These are phyloP conservation scores for Ranitomeya variabilis DNA, from an alignment of 2,113 vertebrate genomes.

Conservation along the genomic window DNA sequence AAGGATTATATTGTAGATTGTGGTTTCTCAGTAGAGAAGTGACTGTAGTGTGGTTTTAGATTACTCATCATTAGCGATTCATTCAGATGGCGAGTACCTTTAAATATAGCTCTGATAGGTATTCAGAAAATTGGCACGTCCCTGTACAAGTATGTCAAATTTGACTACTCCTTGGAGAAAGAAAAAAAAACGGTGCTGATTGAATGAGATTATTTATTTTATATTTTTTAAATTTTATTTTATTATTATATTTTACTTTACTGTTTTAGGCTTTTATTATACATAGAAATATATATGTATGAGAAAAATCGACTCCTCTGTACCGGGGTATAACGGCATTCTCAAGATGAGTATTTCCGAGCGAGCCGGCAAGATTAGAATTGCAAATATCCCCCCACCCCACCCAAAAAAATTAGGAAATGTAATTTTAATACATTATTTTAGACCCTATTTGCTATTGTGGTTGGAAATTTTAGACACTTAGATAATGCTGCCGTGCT, in stretches of 20 bases:
- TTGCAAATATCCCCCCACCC: neutral
- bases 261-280: conserved; percentile 78
- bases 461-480: neutral
- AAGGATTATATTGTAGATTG: conserved; percentile 86
- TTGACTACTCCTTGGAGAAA: conserved; percentile 78
- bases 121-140: conserved; percentile 82
- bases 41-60: conserved; percentile 87
- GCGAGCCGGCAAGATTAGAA: neutral
- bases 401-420: neutral
- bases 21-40: conserved; percentile 91
- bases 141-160: conserved; percentile 71
- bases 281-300: conserved; percentile 76
- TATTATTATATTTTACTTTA: conserved; percentile 61
- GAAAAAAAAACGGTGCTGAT: conserved; percentile 80
- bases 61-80: conserved; percentile 86
- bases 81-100: conserved; percentile 86
- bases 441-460: neutral
- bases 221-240: conserved; percentile 49
- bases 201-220: conserved; percentile 83
- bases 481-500: neutral
- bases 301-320: conserved; percentile 73
- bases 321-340: conserved; percentile 55
- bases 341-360: neutral
- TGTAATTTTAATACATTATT: conserved; percentile 60
- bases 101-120: conserved; percentile 83